Evolutionary conservation across 2,888 invertebrate genomes (phyloP).

Genomic region (Eubasilissa splendida): DNA sequence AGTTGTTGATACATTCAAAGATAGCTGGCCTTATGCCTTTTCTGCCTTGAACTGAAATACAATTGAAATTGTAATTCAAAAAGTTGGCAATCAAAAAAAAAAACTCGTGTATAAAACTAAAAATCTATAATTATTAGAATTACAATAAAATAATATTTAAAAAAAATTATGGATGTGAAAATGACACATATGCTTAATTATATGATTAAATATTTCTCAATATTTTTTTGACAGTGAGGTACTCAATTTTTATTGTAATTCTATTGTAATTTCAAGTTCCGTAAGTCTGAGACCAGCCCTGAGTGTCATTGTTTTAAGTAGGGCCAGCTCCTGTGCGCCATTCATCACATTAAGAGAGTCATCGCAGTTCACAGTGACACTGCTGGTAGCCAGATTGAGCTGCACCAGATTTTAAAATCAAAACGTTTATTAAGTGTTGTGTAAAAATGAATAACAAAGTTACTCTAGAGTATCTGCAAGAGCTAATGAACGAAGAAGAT

Average conservation of each 20-base stretch:
- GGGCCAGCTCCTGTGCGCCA: slow-evolving; percentile 27
- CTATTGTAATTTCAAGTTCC: no score
- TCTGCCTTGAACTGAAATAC: no score
- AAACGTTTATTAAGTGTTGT: background rate
- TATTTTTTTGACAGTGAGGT: no score
- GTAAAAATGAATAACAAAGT: slow-evolving; percentile 61
- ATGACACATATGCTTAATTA: no score
- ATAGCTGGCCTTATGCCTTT: slow-evolving; percentile 30
- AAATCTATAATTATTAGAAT: no score
- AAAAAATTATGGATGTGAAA: no score
- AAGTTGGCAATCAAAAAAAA: no score
- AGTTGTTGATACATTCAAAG: slow-evolving; percentile 40
- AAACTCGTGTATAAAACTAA: no score
- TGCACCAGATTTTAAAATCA: slow-evolving; percentile 1
- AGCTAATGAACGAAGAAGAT: slow-evolving; percentile 71
- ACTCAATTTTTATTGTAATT: no score
- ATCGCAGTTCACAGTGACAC: slow-evolving; percentile 29
- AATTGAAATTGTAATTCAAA: no score
- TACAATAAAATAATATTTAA: no score
- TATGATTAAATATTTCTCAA: no score
- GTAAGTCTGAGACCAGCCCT: slow-evolving; percentile 14
- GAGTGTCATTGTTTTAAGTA: slow-evolving; percentile 47
- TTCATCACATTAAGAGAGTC: slow-evolving; percentile 27
- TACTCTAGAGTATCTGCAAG: slow-evolving; percentile 72
- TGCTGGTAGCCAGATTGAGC: slow-evolving; percentile 18